Evolutionary conservation across 2,797 vertebrate species (phyloP).

Genomic region (Arvicola amphibius): DNA sequence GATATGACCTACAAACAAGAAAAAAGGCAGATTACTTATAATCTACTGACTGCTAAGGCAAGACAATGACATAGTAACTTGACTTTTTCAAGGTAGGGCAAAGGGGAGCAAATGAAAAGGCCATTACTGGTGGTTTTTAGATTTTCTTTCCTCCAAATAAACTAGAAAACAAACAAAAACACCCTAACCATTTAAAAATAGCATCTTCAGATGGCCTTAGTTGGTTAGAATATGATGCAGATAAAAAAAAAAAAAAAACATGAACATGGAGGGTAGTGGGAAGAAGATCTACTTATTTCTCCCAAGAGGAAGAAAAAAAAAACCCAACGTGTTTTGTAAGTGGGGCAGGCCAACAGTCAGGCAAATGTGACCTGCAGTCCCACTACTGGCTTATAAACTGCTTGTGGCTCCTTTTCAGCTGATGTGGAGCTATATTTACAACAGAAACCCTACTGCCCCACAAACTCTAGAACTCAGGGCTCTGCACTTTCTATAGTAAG

Average conservation of each 20-base stretch:
- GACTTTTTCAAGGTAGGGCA: constrained; percentile 1
- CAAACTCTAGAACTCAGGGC: neutral
- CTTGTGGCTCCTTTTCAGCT: neutral
- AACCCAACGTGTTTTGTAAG: neutral
- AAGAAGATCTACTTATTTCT: neutral
- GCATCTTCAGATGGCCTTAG: neutral
- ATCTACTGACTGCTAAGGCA: neutral
- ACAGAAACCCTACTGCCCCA: neutral
- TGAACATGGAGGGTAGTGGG: rapidly evolving
- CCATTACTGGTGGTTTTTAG: neutral
- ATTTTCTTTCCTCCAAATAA: neutral
- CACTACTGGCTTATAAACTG: neutral
- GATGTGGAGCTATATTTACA: neutral
- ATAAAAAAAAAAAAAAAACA: neutral
- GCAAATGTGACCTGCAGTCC: neutral
- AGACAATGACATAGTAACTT: neutral
- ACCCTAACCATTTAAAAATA: neutral
- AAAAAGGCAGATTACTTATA: constrained; percentile 31
- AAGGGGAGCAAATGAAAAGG: neutral
- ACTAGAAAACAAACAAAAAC: neutral
- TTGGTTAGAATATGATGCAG: neutral
- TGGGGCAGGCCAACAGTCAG: neutral
- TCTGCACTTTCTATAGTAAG: neutral
- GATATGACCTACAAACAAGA: constrained; percentile 14
- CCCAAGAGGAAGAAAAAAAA: neutral